Evolutionary conservation across 2,113 vertebrate species (phyloP), one percentile per base, ranked within the genome.

Genomic region (Brachypodius melanocephalos): DNA sequence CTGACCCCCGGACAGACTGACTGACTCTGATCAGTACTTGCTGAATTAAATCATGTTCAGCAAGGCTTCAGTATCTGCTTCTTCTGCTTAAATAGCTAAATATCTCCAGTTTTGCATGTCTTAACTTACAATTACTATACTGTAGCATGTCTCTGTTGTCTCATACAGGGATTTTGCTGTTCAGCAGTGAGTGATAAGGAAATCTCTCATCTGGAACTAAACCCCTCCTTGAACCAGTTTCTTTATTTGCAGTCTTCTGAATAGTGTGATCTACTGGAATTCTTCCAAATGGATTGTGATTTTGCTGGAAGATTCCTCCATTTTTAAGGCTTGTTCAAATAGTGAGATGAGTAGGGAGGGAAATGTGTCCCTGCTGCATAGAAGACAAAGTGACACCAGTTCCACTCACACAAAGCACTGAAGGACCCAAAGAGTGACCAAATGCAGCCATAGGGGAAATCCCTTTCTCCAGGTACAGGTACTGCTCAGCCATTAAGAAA

Each of bases 41-140:
- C 59, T 83, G 85, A 83, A 91, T 73, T 88, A 74, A 83, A 85
- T 86, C 32, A 77, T 83, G 22, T 79, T 91, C 67, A 91, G 36
- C 58, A 88, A 65, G 46, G 38, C 72, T 77, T 91, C 75, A 80
- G 17, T 61, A 62, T 76, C 51, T 76, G 59, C n/a, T 84, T 3
- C 3, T 62, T 84, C 57, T 69, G 31, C 45, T 89, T 43, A 85
- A 75, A 67, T n/a, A 59, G 43, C 65, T 72, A 55, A 78, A 14
- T 83, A 90, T 75, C 52, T 75, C 51, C 51, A 90, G 32, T 73
- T 94, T 66, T 80, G 38, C 67, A 73, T 8, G 5, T 62, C 58
- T 69, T 45, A 52, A 58, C 42, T 65, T 54, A 34, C 42, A 91
- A 69, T 83, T 58, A 46, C 54, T 58, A 4, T 38, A 72, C 14